phyloP scores from a whole-genome alignment of 2,113 vertebrate species.

The Hemibagrus wyckioides region DNA sequence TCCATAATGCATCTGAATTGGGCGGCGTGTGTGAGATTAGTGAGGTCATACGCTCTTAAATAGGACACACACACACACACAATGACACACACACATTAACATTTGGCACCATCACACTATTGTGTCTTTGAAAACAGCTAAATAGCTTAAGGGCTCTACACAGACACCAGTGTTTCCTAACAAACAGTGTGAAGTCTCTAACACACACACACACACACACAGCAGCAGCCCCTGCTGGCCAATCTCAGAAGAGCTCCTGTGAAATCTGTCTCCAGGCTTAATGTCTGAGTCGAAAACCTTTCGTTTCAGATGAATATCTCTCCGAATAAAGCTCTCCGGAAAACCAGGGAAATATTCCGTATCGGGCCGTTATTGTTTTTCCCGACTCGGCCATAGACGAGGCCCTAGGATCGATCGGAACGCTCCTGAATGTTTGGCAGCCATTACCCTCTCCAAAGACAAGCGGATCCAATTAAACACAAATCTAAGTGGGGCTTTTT shows the following conservation, averaged over 20 bases:
- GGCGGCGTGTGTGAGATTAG: background rate
- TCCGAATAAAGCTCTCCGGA: background rate
- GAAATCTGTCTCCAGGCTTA: background rate
- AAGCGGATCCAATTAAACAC: conserved; percentile 45
- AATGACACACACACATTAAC: background rate
- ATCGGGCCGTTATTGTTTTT: background rate
- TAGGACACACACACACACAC: background rate
- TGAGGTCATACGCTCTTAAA: background rate
- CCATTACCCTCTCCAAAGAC: conserved; percentile 21
- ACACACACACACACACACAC: conserved; percentile 24
- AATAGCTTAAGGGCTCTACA: conserved; percentile 3
- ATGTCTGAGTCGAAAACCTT: background rate
- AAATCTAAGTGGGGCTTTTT: conserved; percentile 46
- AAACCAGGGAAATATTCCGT: background rate
- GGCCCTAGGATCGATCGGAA: background rate
- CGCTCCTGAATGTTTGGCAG: conserved; percentile 2
- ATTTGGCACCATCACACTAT: background rate
- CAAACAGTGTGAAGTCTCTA: background rate
- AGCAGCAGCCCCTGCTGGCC: conserved; percentile 18
- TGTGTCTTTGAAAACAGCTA: background rate
- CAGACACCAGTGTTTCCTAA: conserved; percentile 24
- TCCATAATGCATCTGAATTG: background rate
- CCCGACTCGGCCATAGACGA: background rate
- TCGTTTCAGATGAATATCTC: background rate
- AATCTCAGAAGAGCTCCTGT: background rate